Base-by-base conservation (phyloP, 2,888 invertebrate genomes). In the Acrobasis suavella region DNA sequence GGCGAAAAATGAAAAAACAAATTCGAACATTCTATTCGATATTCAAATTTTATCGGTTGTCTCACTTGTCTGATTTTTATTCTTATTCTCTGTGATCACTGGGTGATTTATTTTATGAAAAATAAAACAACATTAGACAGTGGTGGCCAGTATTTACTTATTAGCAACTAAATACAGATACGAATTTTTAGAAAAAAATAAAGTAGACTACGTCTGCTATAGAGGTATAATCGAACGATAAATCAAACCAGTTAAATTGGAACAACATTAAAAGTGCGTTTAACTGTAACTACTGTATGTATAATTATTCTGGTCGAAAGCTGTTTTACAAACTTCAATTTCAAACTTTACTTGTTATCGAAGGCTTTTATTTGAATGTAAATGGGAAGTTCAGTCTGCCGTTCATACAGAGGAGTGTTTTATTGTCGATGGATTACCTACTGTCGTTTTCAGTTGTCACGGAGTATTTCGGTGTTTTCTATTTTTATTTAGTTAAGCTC, bases 1-100 rank as follows among this genome's bases (percentile, higher is more conserved):
- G 51, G 60, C 22, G 60, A 60, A 60, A 60, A 60, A 60, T 42
- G 51, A 42, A 39, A 51, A 42, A 60, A 60, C 60, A 60, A 52
- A 60, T 52, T 60, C 39, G 60, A 60, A 60, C 51, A 52, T 60
- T 60, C 50, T 9, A n/a, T 51, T 60, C 16, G 22, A 60, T 8
- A 51, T 60, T 51, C 39, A 51, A 60, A 51, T 60, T 60, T 50
- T 50, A 59, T 59, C 50, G 22, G 32, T 22, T 32, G 22, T 52
- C 17, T 17, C 50, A 59, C 16, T 59, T 46, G 32, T 32, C 32
- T 32, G 32, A 32, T 32, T 32, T 32, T 32, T 32, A 32, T 8
- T 32, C 7, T 32, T 32, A 32, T 32, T 32, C 32, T 14, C 46
- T 46, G n/a, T 46, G 14, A 3, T 10, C 14, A n/a, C 2, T 46